These are phyloP conservation scores for Asbolus verrucosus DNA, from an alignment of 1,140 invertebrate genomes.

Conservation along the genomic window DNA sequence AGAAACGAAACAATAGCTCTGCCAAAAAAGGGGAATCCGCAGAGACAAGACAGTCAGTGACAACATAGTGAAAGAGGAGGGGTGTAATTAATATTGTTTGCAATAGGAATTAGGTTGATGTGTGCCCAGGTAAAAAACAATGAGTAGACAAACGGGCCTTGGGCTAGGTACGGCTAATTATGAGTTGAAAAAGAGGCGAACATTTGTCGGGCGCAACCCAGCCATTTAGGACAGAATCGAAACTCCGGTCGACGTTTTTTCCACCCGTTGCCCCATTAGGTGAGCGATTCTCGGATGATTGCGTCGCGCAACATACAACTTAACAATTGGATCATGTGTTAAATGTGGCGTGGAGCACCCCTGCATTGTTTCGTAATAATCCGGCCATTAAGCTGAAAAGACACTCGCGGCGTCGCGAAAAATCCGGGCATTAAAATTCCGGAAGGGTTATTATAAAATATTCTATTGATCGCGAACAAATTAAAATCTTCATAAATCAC, in stretches of 20 bases:
- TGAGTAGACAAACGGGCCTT: slow-evolving; percentile 19
- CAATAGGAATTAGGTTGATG: slow-evolving; percentile 12
- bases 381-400: slow-evolving; percentile 13
- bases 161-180: slow-evolving; percentile 35
- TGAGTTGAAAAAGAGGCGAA: slow-evolving; percentile 25
- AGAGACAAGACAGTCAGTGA: neutral
- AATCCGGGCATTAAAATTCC: slow-evolving; percentile 22
- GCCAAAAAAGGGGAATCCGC: neutral
- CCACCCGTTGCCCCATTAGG: slow-evolving; percentile 34
- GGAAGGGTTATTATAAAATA: slow-evolving; percentile 37
- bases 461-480: slow-evolving; percentile 48
- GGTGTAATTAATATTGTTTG: slow-evolving; percentile 22
- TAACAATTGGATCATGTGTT: slow-evolving; percentile 39
- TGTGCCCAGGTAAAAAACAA: slow-evolving; percentile 11
- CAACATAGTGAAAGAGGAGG: neutral
- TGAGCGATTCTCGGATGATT: slow-evolving; percentile 38
- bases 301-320: slow-evolving; percentile 27
- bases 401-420: slow-evolving; percentile 11
- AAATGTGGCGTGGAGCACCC: slow-evolving; percentile 25
- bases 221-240: slow-evolving; percentile 32
- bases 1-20: too few relatives aligned
- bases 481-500: slow-evolving; percentile 49
- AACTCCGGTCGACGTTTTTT: slow-evolving; percentile 35
- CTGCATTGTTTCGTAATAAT: slow-evolving; percentile 37
- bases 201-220: slow-evolving; percentile 34